Percentiles rank a stretch among this genome's conserved stretches.
Conservation (phyloP, 2,113 vertebrate genomes). For the Trematocara marginatum region DNA sequence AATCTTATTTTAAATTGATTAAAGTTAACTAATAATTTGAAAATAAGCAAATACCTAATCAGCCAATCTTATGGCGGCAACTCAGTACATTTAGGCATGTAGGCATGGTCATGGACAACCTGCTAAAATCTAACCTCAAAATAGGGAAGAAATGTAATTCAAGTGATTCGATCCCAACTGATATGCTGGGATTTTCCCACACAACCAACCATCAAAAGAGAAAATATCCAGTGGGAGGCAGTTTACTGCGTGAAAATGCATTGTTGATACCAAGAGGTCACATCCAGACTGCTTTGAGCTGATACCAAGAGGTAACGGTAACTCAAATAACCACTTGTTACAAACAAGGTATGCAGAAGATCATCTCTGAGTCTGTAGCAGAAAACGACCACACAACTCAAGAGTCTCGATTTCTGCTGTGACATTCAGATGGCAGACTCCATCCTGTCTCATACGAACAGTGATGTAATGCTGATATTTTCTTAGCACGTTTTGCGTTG, state of each 20-base stretch:
- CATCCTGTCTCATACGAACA: background rate
- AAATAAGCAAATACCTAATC: background rate
- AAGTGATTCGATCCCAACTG: background rate
- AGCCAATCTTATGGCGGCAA: background rate
- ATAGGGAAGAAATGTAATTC: background rate
- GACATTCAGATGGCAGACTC: background rate
- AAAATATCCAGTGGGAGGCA: background rate
- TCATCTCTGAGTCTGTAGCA: background rate
- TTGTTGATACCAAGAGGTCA: background rate
- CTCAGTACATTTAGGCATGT: background rate
- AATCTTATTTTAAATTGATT: background rate
- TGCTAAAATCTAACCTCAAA: background rate
- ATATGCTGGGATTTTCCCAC: background rate
- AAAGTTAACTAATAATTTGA: background rate
- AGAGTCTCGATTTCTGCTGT: background rate
- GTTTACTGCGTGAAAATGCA: background rate
- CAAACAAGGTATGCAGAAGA: background rate
- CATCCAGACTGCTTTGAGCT: rapidly evolving
- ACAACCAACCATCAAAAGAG: background rate
- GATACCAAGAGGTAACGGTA: background rate
- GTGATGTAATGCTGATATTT: background rate
- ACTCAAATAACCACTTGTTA: background rate
- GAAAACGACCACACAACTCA: background rate
- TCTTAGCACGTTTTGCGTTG: background rate
- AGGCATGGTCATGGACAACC: background rate